These are phyloP conservation scores for Molanna angustata DNA, from an alignment of 2,888 invertebrate genomes.

Conservation along the genomic window DNA sequence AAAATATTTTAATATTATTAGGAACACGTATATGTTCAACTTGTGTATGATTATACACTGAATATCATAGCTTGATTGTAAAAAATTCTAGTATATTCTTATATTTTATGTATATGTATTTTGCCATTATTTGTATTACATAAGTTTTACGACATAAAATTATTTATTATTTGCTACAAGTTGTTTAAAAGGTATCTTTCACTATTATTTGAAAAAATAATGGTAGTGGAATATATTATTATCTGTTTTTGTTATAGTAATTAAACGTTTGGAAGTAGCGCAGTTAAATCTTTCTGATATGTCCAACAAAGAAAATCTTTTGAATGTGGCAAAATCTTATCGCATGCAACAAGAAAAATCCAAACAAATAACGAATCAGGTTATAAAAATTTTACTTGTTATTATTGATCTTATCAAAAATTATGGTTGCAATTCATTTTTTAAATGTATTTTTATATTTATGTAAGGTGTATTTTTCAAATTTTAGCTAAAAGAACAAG, in stretches of 20 bases:
- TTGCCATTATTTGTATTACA: background rate
- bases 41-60: no score
- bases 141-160: background rate
- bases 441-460: background rate
- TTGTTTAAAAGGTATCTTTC: no score
- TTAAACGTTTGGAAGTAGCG: constrained; percentile 52
- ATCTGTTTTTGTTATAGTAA: constrained; percentile 39
- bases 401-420: no score
- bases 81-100: no score
- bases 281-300: constrained; percentile 64
- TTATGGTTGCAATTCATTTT: no score
- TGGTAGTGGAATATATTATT: no score
- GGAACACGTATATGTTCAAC: background rate
- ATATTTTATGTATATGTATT: background rate
- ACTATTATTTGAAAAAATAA: no score
- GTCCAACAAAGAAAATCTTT: constrained; percentile 62
- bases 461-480: background rate
- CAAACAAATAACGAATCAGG: constrained; percentile 50
- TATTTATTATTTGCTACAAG: background rate
- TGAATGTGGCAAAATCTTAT: constrained; percentile 52
- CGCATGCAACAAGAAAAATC: constrained; percentile 54
- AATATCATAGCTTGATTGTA: no score
- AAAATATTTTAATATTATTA: background rate
- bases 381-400: constrained; percentile 35
- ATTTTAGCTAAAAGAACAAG: constrained; percentile 48